Percentiles rank a stretch among this genome's conserved stretches.
These are phyloP conservation scores for Stylophora pistillata DNA, from an alignment of 64 coral and sea anemone species.

Conservation along the genomic window DNA sequence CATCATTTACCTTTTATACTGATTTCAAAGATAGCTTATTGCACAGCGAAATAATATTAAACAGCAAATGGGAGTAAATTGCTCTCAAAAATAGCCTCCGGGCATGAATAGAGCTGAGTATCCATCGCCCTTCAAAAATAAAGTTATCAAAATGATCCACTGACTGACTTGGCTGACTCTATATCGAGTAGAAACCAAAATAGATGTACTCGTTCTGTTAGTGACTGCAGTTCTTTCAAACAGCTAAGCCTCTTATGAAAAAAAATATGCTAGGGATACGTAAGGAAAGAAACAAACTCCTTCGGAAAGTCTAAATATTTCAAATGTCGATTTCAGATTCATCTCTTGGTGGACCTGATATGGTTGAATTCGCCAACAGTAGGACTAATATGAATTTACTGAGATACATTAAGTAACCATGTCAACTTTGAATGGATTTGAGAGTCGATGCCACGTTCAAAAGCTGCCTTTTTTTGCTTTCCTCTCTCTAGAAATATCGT, in stretches of 20 bases:
- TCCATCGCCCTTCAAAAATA: background rate
- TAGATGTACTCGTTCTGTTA: background rate
- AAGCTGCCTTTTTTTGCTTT: background rate
- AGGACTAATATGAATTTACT: too few relatives aligned
- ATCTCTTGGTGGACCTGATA: too few relatives aligned
- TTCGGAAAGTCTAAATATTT: too few relatives aligned
- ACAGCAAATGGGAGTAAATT: conserved; percentile 11
- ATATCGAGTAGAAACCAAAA: background rate
- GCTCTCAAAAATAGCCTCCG: conserved; percentile 17
- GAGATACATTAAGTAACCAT: too few relatives aligned
- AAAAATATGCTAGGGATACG: background rate
- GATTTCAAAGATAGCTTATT: background rate
- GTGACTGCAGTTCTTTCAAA: background rate
- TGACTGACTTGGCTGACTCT: background rate
- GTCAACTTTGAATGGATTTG: too few relatives aligned
- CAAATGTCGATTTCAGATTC: too few relatives aligned
- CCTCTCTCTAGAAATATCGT: background rate
- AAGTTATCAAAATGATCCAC: background rate
- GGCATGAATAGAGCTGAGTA: background rate
- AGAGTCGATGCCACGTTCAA: too few relatives aligned
- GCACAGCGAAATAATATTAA: conserved; percentile 22
- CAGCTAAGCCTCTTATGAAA: too few relatives aligned
- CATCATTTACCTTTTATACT: background rate
- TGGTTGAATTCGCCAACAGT: too few relatives aligned
- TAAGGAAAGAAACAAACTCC: background rate